Evolutionary conservation across 2,888 invertebrate species (phyloP), one percentile per base, ranked within the genome.

Genomic region (Drosophila yooni): DNA sequence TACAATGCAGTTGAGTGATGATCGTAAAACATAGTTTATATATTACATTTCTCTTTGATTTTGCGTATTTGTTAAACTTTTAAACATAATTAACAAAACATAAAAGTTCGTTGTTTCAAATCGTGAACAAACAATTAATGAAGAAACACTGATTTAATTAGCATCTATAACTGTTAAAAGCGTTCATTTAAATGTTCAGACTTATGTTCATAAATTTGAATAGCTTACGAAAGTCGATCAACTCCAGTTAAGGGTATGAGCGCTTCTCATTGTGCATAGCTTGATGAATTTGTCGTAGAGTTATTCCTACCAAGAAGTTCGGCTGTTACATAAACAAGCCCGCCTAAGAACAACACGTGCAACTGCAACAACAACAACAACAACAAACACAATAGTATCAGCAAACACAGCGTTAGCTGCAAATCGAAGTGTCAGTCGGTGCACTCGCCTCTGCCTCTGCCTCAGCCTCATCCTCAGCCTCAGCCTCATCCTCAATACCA

Each of bases 391-490:
- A 79, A 57, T 43, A 59, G 51, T n/a, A 52, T 48, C 25, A 64
- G 57, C 54, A 72, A 67, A 63, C 50, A 57, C 56, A 64, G 36
- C 73, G 68, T 70, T 82, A 66, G 75, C 76, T 79, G 85, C 85
- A 89, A 85, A 89, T 89, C 85, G 82, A 88, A 89, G 85, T 85
- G 85, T 84, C 85, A 85, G 89, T 78, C 81, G 79, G 67, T 61
- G 85, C 74, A 68, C 65, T 68, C 61, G 68, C 74, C 70, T 82
- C 72, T 62, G 31, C 51, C 64, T 62, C 82, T 70, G 60, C 61
- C 54, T 57, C 66, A 43, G 4, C 36, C 43, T 29, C 54, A 52
- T 1, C 18, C 31, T 31, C 31, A 31, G 31, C 18, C 31, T 31
- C 31, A 31, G 31, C 31, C 21, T 38, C 54, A 63, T 21, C 25